Percentiles rank a stretch among this genome's conserved stretches.
Evolutionary conservation across 1,140 invertebrate genomes (phyloP).

Genomic region (Tribolium madens): DNA sequence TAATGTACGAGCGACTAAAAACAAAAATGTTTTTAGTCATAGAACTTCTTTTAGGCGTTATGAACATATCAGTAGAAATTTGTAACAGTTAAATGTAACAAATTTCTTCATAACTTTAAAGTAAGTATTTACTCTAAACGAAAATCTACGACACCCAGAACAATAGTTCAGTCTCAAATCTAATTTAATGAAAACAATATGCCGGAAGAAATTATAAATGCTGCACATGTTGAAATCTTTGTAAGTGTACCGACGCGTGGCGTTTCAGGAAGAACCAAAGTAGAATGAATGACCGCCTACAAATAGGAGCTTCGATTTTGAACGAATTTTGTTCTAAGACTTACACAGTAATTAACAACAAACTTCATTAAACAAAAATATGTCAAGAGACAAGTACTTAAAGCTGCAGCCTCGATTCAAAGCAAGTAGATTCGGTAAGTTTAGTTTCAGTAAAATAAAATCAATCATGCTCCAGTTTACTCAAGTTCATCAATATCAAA

Average conservation of each 20-base stretch:
- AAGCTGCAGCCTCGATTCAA: not conserved
- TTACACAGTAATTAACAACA: not conserved
- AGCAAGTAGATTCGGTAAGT: not conserved
- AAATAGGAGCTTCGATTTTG: not conserved
- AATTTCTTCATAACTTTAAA: not conserved
- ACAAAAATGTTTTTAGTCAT: too few species aligned
- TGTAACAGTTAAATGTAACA: not conserved
- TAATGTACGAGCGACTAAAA: too few species aligned
- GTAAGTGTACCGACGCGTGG: not conserved
- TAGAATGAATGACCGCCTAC: not conserved
- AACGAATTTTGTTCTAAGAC: not conserved
- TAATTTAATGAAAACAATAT: not conserved
- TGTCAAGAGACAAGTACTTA: not conserved
- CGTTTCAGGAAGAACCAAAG: not conserved
- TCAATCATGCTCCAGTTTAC: not conserved
- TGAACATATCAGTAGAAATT: too few species aligned
- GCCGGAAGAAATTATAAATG: slow-evolving; percentile 4
- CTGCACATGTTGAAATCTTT: slow-evolving; percentile 17
- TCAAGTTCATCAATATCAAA: not conserved
- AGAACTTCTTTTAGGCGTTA: too few species aligned
- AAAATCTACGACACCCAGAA: too few species aligned
- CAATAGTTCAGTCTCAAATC: not conserved
- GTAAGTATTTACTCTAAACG: too few species aligned
- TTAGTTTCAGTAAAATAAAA: not conserved
- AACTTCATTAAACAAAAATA: not conserved